Evolutionary conservation across 2,888 invertebrate species (phyloP).

Genomic region (Creontiades dilutus): DNA sequence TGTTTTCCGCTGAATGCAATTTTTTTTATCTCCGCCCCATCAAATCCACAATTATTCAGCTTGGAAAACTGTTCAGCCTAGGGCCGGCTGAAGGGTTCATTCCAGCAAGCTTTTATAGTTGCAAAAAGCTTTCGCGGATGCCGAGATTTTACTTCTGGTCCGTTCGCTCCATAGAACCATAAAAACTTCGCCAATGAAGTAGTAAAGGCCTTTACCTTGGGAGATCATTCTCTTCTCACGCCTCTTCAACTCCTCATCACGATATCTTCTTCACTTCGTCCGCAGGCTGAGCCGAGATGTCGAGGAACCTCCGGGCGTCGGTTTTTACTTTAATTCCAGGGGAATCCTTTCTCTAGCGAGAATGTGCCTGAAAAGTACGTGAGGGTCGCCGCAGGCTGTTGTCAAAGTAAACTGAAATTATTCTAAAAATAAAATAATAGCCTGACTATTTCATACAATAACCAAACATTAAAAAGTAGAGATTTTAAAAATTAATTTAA

Average conservation of each 20-base stretch:
- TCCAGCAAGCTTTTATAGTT: slow-evolving; percentile 4
- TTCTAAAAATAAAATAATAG: no score
- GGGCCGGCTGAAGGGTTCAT: not conserved
- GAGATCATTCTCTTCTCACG: slow-evolving; percentile 35
- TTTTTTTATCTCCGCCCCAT: not conserved
- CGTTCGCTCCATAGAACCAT: not conserved
- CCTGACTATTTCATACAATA: no score
- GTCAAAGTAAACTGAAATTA: no score
- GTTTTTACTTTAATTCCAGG: not conserved
- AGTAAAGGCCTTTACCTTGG: slow-evolving; percentile 37
- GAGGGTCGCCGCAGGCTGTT: no score
- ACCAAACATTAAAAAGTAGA: no score
- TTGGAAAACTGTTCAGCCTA: not conserved
- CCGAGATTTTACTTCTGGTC: slow-evolving; percentile 6
- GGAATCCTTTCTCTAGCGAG: not conserved
- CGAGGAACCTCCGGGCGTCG: not conserved
- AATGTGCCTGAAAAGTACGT: no score
- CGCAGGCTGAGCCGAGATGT: not conserved
- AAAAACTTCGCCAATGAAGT: slow-evolving; percentile 30
- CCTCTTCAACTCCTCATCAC: slow-evolving; percentile 45
- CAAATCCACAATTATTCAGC: not conserved
- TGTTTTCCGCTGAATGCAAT: not conserved
- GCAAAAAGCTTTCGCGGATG: slow-evolving; percentile 18
- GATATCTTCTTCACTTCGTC: slow-evolving; percentile 7
- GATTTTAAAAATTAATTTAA: no score